Conservation (phyloP, 2,113 vertebrate genomes). For the Thomomys bottae region DNA sequence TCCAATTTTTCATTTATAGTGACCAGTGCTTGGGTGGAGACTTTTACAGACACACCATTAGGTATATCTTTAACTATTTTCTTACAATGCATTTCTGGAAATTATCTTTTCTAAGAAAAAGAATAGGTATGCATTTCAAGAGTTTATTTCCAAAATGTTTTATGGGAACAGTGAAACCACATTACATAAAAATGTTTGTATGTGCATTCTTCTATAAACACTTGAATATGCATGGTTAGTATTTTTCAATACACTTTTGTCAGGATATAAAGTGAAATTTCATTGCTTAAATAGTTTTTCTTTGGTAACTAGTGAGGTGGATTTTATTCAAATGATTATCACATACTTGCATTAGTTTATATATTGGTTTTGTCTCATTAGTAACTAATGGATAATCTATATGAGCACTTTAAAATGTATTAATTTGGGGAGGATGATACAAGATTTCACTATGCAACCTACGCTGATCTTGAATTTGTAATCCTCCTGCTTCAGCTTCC, state of each 20-base stretch:
- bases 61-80: not conserved
- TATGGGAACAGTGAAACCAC: not conserved
- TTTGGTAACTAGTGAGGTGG: not conserved
- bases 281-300: constrained; percentile 24
- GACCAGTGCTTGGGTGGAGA: not conserved
- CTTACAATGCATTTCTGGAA: not conserved
- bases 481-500: no score
- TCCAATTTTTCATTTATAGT: not conserved
- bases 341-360: constrained; percentile 7
- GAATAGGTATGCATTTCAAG: not conserved
- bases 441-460: no score
- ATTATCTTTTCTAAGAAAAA: not conserved
- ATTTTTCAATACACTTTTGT: not conserved
- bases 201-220: not conserved
- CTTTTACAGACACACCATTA: not conserved
- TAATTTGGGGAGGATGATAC: no score
- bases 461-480: no score
- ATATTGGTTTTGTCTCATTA: not conserved
- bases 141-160: constrained; percentile 8
- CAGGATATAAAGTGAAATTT: not conserved
- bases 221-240: not conserved
- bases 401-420: not conserved
- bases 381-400: not conserved
- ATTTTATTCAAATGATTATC: not conserved
- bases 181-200: not conserved